Conservation (phyloP, 2,113 vertebrate genomes). For the Plectropomus leopardus region DNA sequence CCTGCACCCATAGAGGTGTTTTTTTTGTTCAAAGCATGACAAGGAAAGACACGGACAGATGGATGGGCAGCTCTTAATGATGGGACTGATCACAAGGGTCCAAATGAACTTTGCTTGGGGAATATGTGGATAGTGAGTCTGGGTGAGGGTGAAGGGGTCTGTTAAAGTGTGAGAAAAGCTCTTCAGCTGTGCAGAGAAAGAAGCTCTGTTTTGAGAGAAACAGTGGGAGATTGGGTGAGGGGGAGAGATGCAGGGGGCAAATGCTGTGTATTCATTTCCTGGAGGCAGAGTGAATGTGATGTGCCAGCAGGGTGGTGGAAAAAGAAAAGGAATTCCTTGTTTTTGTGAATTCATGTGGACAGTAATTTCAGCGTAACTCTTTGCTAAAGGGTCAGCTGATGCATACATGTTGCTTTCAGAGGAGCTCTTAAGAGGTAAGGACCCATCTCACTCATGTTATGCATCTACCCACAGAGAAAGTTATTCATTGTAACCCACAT, state of each 20-base stretch:
- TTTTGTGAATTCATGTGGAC: conserved; percentile 7
- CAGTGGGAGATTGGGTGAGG: background rate
- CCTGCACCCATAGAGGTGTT: background rate
- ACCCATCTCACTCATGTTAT: background rate
- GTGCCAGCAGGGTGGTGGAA: conserved; percentile 22
- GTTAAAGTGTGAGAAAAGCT: background rate
- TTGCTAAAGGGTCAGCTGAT: conserved; percentile 4
- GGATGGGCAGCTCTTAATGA: conserved; percentile 9
- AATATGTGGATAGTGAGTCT: conserved; percentile 10
- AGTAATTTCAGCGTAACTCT: background rate
- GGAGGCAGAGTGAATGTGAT: conserved; percentile 22
- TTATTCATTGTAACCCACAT: background rate
- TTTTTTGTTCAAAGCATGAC: background rate
- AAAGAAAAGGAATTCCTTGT: conserved; percentile 21
- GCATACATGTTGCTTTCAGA: background rate
- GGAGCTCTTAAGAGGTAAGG: background rate
- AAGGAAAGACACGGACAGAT: conserved; percentile 14
- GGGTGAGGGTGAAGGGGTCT: background rate
- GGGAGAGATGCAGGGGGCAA: conserved; percentile 32
- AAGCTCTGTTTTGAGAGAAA: conserved; percentile 12
- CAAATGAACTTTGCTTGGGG: background rate
- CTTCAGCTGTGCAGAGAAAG: conserved; percentile 24
- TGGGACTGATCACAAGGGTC: conserved; percentile 10
- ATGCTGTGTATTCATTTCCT: conserved; percentile 30
- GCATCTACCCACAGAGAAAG: background rate